phyloP scores from a whole-genome alignment of 1,140 invertebrate species.

The Pseudomyrmex cubaensis region DNA sequence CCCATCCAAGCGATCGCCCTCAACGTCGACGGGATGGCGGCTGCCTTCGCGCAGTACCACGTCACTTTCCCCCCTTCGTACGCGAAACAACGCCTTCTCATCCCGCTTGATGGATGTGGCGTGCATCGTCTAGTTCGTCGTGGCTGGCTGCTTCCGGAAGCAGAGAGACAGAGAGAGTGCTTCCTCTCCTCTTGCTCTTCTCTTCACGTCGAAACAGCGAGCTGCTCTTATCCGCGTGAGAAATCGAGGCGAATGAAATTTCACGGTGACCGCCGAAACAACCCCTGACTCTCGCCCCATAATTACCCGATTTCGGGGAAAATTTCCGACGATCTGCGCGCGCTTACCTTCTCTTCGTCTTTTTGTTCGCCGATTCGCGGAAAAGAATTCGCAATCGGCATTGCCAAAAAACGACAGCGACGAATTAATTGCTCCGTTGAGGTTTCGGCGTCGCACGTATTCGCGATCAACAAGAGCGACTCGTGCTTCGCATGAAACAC shows the following conservation, averaged over 20 bases:
- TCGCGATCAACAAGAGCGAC: constrained; percentile 11
- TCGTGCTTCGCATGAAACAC: not conserved
- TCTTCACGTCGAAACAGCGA: not conserved
- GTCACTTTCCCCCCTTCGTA: constrained; percentile 52
- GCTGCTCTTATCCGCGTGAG: constrained; percentile 39
- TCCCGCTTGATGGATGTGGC: constrained; percentile 74
- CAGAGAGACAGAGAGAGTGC: constrained; percentile 5
- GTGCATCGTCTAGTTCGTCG: constrained; percentile 62
- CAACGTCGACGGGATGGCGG: constrained; percentile 1
- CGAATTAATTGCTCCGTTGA: constrained; percentile 30
- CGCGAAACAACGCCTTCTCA: constrained; percentile 71
- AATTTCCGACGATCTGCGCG: constrained; percentile 17
- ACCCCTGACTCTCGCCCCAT: constrained; percentile 37
- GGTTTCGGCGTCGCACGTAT: constrained; percentile 10
- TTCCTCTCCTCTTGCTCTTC: not conserved
- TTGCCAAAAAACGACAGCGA: not conserved
- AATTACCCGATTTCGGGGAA: constrained; percentile 47
- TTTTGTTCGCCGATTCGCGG: not conserved
- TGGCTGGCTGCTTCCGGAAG: constrained; percentile 65
- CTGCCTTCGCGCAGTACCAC: constrained; percentile 56
- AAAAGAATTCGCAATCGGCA: constrained; percentile 25
- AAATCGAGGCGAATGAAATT: constrained; percentile 57
- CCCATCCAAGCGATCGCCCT: constrained; percentile 52
- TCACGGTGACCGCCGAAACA: constrained; percentile 32
- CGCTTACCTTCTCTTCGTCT: not conserved